Evolutionary conservation across 2,888 invertebrate species (phyloP).

Genomic region (Sclerodermus sp.): DNA sequence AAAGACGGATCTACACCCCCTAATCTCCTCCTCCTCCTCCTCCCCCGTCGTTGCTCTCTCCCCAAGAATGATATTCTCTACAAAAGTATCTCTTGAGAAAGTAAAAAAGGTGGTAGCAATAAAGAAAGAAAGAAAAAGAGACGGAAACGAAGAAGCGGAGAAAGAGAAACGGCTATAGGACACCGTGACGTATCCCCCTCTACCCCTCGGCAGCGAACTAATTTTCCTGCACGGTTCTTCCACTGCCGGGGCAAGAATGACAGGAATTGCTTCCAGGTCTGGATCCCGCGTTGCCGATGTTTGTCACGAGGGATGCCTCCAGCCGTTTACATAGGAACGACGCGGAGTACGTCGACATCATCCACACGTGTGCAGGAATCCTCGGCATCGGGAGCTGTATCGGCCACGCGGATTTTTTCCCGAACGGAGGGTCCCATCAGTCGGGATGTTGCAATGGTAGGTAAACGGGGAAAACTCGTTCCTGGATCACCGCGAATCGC

Average conservation of each 20-base stretch:
- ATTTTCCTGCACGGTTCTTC: too few relatives aligned
- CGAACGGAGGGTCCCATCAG: constrained; percentile 22
- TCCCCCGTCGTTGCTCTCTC: too few relatives aligned
- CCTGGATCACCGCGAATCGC: too few relatives aligned
- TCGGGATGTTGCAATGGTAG: constrained; percentile 9
- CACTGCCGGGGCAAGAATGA: too few relatives aligned
- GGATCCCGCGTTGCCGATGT: constrained; percentile 17
- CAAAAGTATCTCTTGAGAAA: too few relatives aligned
- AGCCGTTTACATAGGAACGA: constrained; percentile 28
- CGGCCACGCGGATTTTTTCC: constrained; percentile 27
- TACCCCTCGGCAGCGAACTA: too few relatives aligned
- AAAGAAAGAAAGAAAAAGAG: not conserved
- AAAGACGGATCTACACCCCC: not conserved
- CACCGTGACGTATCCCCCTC: not conserved
- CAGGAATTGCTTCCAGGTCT: constrained; percentile 10
- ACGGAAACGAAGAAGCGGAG: not conserved
- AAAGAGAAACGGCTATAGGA: not conserved
- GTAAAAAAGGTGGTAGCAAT: not conserved
- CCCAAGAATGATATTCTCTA: too few relatives aligned
- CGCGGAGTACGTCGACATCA: constrained; percentile 26
- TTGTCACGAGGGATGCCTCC: constrained; percentile 20
- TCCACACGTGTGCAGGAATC: constrained; percentile 30
- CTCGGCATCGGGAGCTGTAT: constrained; percentile 27
- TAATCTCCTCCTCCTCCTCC: not conserved
- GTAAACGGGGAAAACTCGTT: too few relatives aligned